Evolutionary conservation across 2,113 vertebrate species (phyloP), one percentile per base, ranked within the genome.

Genomic region (Hydrolagus affinis): DNA sequence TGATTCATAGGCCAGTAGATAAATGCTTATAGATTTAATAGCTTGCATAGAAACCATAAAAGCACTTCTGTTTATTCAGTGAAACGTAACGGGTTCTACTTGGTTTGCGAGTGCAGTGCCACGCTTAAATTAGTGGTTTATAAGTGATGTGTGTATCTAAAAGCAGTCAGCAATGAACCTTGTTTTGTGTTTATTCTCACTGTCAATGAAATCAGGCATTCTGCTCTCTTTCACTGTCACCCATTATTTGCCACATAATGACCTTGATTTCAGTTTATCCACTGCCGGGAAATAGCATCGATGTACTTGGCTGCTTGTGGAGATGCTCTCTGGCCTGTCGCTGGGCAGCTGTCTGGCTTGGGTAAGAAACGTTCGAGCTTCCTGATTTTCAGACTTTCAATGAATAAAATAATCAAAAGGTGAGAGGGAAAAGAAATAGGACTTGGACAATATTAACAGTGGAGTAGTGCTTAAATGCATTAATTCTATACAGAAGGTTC

Each of bases 351-450:
- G 59, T 64, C 66, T 25, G 60, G 73, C 25, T 25, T n/a, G 66
- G 23, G 62, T 66, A 17, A 17, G 59, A n/a, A 66, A 32, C 32
- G 59, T 66, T 83, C 66, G 78, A 83, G 78, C 77, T 32, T 14
- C 28, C 17, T 30, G 62, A 19, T 17, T 83, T 83, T 83, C 62
- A 25, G 78, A 83, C 28, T 68, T 83, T 68, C 78, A 83, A 83
- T 83, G 78, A 83, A 83, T 83, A 83, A 83, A n/a, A 68, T 83
- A 68, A 83, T 83, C 28, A 32, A 14, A 1, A 11, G 78, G 60
- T 0, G 62, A 83, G 62, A 66, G 2, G 28, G 28, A 25, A 83
- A 83, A 30, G 32, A 83, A 25, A 83, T 83, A 64, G 30, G 78
- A 25, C 60, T 17, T 19, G 66, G 78, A 17, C 62, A 83, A 68